Base-by-base conservation (phyloP, 2,113 vertebrate species). In the Ardeotis arabs region DNA sequence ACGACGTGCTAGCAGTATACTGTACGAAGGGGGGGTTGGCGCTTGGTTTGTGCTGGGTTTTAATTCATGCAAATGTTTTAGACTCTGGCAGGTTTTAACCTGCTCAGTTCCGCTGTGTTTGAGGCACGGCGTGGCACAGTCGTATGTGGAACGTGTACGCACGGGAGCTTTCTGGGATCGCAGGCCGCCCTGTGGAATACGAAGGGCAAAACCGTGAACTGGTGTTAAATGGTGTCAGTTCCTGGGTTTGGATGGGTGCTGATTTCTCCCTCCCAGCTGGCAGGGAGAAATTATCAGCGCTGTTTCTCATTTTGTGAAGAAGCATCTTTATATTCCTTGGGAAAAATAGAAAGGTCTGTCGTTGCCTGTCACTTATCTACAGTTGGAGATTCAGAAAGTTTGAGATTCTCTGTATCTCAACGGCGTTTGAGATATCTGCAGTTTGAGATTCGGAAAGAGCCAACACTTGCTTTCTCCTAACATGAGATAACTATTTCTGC, bases 121-220 rank as follows among this genome's bases (percentile, higher is more conserved):
- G 52, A 39, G 53, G 52, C 7, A 2, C 2, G 4, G 25, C 2
- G 0, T 6, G 52, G 35, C 28, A 16, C 4, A 2, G 20, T 15
- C 11, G 20, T 15, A 33, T 4, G 21, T 17, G 50, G 39, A 14
- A 25, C 39, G 10, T 4, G 5, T 3, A 7, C 6, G 1, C 2
- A 1, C 0, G 0, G 22, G 52, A 28, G 15, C 53, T 35, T 29
- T 7, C 21, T 15, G 47, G 50, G 28, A 3, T 56, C 62, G 1
- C 31, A 12, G n/a, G 4, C 9, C 9, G 45, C 13, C 29, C 59
- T 44, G 41, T 44, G 41, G 15, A 44, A 44, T 44, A 8, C 8
- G 3, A 1, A 14, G 27, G 52, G 5, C 33, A 27, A 59, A 68
- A 47, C 11, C 18, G 17, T 4, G 56, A 10, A 1, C 13, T 4